Evolutionary conservation across 2,797 vertebrate genomes (phyloP).

Genomic region (Sparidentex hasta): DNA sequence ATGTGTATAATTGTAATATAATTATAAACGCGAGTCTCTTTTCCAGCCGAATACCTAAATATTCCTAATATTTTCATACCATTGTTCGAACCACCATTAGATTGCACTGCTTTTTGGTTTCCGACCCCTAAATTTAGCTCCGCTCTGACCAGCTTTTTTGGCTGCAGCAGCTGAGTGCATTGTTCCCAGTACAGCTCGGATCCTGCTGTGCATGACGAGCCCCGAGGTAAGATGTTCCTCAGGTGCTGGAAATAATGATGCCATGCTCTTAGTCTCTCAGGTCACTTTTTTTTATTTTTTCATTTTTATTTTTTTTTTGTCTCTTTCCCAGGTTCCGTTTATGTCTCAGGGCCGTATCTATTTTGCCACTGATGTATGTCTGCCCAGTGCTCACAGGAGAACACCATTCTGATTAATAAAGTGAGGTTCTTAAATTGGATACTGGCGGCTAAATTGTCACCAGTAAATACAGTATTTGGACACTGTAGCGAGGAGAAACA

Average conservation of each 20-base stretch:
- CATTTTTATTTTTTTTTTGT: slow-evolving; percentile 37
- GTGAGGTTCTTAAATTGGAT: slow-evolving; percentile 29
- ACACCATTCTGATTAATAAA: slow-evolving; percentile 40
- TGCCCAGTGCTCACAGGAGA: slow-evolving; percentile 14
- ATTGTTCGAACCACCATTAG: neutral
- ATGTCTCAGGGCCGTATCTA: slow-evolving; percentile 52
- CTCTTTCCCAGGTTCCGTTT: slow-evolving; percentile 39
- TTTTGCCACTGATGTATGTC: slow-evolving; percentile 35
- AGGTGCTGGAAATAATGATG: slow-evolving; percentile 70
- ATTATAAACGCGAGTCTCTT: neutral
- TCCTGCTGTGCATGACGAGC: slow-evolving; percentile 62
- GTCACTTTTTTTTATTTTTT: slow-evolving; percentile 20
- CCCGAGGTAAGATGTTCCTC: slow-evolving; percentile 62
- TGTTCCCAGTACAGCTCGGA: slow-evolving; percentile 50
- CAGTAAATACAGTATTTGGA: slow-evolving; percentile 18
- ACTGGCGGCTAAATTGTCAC: neutral
- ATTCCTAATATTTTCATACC: neutral
- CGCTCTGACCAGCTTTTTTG: slow-evolving; percentile 30
- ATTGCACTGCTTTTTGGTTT: slow-evolving; percentile 32
- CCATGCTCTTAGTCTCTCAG: slow-evolving; percentile 45
- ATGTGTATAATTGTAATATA: neutral
- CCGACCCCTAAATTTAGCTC: slow-evolving; percentile 38
- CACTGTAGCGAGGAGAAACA: slow-evolving; percentile 51
- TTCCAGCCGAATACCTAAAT: neutral
- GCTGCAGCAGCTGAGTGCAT: slow-evolving; percentile 34